Base-by-base conservation (phyloP, 1,140 invertebrate genomes). In the Agraylea sexmaculata region DNA sequence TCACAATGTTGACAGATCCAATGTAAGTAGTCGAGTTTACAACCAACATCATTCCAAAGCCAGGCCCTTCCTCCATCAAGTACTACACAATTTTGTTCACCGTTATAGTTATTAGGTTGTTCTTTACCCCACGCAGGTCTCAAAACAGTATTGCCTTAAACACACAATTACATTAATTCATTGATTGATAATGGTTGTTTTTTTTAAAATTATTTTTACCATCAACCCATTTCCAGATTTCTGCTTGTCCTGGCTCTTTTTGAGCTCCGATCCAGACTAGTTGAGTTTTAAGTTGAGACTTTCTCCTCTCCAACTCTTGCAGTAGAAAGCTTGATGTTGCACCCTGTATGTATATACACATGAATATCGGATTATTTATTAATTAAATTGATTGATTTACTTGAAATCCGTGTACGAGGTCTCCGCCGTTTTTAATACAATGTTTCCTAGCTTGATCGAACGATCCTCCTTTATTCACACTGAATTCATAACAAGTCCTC, bases 11-110 rank as follows among this genome's bases (percentile, higher is more conserved):
- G 85, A 59, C 89, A 93, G 54, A 93, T 87, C 78, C 87, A 93
- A 56, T 87, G 85, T 19, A 92, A 63, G 60, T 91, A 88, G 60
- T 91, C 85, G 28, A 93, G 70, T 59, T 90, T 88, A 57, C 89
- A 94, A 15, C 87, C 87, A 17, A 94, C 87, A 64, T 94, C 89
- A 59, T 94, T 94, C 88, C 88, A 94, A 0, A 83, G 64, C 89
- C 89, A 93, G 28, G 78, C 76, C 37, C 85, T 70, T 0, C 83
- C 87, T 2, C 88, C 87, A 53, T 94, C 89, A 38, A 93, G 63
- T 5, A 92, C 86, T 3, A 85, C 87, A 59, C 88, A 93, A 59
- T 93, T 92, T 59, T 94, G 89, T 53, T 93, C 86, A 0, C 87
- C 86, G 53, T 92, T 93, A 62, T 93, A 93, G 54, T 93, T 94